Conservation (phyloP, 1,140 invertebrate genomes). For the Bombus fervidus region DNA sequence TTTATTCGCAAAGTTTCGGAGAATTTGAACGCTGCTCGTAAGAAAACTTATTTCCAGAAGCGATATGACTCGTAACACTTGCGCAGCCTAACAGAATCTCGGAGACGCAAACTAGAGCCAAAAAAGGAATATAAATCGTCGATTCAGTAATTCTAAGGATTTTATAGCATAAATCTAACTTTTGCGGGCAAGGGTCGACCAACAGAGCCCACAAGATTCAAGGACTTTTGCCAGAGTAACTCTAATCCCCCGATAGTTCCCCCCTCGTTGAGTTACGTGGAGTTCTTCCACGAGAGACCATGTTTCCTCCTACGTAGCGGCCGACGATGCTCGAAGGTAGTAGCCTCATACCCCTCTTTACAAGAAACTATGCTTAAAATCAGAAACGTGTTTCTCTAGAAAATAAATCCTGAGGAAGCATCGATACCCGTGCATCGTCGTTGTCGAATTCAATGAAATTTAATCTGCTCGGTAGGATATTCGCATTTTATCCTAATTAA, state of each 20-base stretch:
- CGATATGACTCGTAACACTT: neutral
- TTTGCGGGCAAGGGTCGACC: conserved; percentile 75
- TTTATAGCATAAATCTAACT: conserved; percentile 81
- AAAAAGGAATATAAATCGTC: conserved; percentile 78
- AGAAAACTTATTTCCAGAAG: neutral
- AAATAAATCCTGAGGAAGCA: neutral
- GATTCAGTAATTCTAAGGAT: conserved; percentile 80
- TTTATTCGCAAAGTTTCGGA: neutral
- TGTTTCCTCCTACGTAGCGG: conserved; percentile 57
- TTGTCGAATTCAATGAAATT: neutral
- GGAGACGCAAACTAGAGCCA: conserved; percentile 46
- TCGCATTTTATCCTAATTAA: too few species aligned
- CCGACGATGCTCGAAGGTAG: conserved; percentile 60
- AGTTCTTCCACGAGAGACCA: conserved; percentile 65
- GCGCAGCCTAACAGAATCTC: conserved; percentile 11
- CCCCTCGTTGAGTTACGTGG: conserved; percentile 71
- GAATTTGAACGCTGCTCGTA: conserved; percentile 5
- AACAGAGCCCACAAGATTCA: conserved; percentile 77
- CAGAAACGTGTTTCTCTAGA: neutral
- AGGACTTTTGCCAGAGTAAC: conserved; percentile 79
- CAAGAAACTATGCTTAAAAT: neutral
- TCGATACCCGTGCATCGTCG: too few species aligned
- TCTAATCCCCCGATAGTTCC: conserved; percentile 78
- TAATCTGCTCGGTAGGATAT: too few species aligned
- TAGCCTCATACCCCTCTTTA: neutral